Evolutionary conservation across 2,888 invertebrate genomes (phyloP), one percentile per base, ranked within the genome.

Genomic region (Opisthograptis luteolata): DNA sequence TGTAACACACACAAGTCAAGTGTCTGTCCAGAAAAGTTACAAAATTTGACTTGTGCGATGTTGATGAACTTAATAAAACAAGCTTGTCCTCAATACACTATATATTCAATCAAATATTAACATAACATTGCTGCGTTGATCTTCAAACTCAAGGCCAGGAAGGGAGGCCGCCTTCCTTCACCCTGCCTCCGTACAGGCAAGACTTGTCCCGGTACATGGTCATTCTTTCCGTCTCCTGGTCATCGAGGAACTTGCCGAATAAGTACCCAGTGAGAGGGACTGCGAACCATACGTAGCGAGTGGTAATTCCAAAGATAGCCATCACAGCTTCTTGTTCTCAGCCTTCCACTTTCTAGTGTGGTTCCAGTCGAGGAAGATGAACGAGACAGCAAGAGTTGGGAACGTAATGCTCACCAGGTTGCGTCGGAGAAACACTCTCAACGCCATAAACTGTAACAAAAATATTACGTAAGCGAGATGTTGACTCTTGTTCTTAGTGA

Each of bases 121-220:
- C 24, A 51, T 46, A 35, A 44, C n/a, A n/a, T 52, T 45, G 46
- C 48, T 64, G 58, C 47, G 64, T 14, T 46, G 32, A 39, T 46
- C 28, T 44, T 55, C 54, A 45, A 45, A 24, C 19, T 91, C 67
- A 92, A 27, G 94, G 94, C 97, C 96, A 97, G 7, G 95, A 93
- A 46, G 96, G 96, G 62, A 88, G 73, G 52, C 94, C 94, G 4
- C 93, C 95, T 58, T 93, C 92, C 62, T 93, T 93, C 1, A 93
- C 84, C 27, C 75, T 83, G 48, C 94, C 91, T 13, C 95, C 95
- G 73, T 94, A 97, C 25, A 97, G 82, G 36, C 94, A 92, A 69
- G 96, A 96, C 76, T 95, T 96, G 73, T 97, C 97, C 51, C 96
- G 92, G 76, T 94, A 97, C 60, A 80, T 83, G 0, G 92, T 90